Conservation (phyloP, 2,113 vertebrate genomes). For the Phycodurus eques region DNA sequence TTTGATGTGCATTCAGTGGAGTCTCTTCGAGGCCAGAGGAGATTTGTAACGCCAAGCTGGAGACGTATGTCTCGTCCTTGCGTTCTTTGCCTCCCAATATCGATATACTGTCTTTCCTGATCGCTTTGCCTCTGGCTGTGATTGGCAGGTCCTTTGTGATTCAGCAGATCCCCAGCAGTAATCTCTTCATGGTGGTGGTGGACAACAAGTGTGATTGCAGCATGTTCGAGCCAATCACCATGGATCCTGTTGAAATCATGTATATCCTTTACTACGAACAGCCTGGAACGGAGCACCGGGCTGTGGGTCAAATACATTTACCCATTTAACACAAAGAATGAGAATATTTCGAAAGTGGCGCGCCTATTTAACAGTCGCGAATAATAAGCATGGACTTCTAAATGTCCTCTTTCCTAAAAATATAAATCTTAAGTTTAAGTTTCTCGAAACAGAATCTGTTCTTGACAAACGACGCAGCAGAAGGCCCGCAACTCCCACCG, state of each 20-base stretch:
- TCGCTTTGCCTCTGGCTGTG: constrained; percentile 31
- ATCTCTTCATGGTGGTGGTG: constrained; percentile 98
- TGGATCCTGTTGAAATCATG: constrained; percentile 96
- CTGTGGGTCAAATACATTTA: not conserved
- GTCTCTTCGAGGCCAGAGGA: constrained; percentile 26
- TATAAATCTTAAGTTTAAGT: no score
- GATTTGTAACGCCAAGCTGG: constrained; percentile 34
- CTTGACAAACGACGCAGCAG: no score
- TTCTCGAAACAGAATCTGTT: no score
- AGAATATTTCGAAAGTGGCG: not conserved
- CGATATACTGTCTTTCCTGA: not conserved
- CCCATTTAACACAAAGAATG: not conserved
- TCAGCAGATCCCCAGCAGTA: constrained; percentile 98
- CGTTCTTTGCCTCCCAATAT: constrained; percentile 26
- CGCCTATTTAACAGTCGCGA: no score
- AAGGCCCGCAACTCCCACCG: no score
- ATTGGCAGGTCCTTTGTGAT: constrained; percentile 93
- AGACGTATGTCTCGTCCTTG: constrained; percentile 38
- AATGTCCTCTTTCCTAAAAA: no score
- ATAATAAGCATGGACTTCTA: no score
- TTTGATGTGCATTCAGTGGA: constrained; percentile 34
- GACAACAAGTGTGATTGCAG: constrained; percentile 92
- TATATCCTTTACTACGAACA: constrained; percentile 86
- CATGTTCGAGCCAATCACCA: constrained; percentile 86
- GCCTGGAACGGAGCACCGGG: not conserved